Conservation (phyloP, 2,888 invertebrate species). For the Trachelus stipa region DNA sequence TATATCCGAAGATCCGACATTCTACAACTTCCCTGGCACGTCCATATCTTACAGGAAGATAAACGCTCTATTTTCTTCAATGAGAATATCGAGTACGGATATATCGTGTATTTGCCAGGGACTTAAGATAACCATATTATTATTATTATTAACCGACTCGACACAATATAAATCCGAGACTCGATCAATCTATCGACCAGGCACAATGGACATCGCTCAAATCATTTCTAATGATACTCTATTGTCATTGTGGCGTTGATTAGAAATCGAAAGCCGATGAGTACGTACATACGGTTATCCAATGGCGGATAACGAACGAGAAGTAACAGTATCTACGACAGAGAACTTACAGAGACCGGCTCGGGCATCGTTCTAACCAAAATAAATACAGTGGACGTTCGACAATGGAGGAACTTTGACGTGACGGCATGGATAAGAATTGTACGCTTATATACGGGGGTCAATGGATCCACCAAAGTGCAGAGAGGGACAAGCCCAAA, state of each 20-base stretch:
- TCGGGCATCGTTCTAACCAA: background rate
- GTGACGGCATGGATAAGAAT: background rate
- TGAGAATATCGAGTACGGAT: background rate
- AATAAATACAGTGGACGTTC: background rate
- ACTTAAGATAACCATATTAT: background rate
- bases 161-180: background rate
- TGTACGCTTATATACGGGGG: background rate
- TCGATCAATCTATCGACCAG: background rate
- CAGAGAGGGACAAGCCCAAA: background rate
- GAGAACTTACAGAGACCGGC: background rate
- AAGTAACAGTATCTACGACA: background rate
- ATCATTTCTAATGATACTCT: background rate
- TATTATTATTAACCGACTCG: background rate
- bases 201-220: background rate
- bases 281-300: background rate
- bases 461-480: background rate
- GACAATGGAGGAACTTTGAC: background rate
- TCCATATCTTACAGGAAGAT: background rate
- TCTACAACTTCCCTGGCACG: background rate
- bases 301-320: background rate
- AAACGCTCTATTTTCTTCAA: background rate
- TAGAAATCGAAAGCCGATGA: background rate
- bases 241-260: background rate
- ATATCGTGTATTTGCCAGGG: background rate
- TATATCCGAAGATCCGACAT: background rate